Evolutionary conservation across 2,888 invertebrate species (phyloP), one percentile per base, ranked within the genome.

Genomic region (Lasioglossum lativentre): DNA sequence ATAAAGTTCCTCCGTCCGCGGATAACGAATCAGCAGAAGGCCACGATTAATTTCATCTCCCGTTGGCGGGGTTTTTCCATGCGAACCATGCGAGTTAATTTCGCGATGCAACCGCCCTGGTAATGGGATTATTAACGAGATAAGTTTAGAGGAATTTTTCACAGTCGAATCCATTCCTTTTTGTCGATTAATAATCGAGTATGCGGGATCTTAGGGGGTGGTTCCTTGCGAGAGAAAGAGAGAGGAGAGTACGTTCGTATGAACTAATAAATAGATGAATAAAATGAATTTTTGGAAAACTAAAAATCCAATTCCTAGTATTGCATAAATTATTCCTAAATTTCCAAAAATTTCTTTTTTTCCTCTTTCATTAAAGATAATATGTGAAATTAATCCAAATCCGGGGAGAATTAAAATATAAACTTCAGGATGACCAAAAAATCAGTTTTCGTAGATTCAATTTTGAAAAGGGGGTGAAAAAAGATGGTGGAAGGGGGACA

Each of bases 171-270:
- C n/a, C 80, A 75, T 59, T 40, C 77, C 85, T 74, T 76, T 80
- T 86, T 82, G 88, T 90, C 90, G 76, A 88, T 90, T 89, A 90
- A 89, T 89, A 90, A 90, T 88, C 81, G 88, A 88, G 78, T 63
- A 78, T 72, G 77, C 70, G 75, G 63, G 4, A 56, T 56, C 56
- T 42, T 66, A 45, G 40, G 70, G 34, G 76, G 70, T 68, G 70
- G 75, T 63, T 78, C 42, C 23, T 23, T 19, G 56, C 47, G n/a
- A 70, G 52, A 63, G 34, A 34, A 40, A 34, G 70, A 14, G 27
- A 38, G 59, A 42, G 38, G 38, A 38, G 38, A 38, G 40, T 40
- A 8, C 40, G 40, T 40, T 40, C 34, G n/a, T n/a, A n/a, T n/a
- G n/a, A n/a, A n/a, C n/a, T n/a, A n/a, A n/a, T n/a, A n/a, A n/a